These are phyloP conservation scores for Tachypleus tridentatus DNA, from an alignment of 1,140 invertebrate species.

Conservation along the genomic window DNA sequence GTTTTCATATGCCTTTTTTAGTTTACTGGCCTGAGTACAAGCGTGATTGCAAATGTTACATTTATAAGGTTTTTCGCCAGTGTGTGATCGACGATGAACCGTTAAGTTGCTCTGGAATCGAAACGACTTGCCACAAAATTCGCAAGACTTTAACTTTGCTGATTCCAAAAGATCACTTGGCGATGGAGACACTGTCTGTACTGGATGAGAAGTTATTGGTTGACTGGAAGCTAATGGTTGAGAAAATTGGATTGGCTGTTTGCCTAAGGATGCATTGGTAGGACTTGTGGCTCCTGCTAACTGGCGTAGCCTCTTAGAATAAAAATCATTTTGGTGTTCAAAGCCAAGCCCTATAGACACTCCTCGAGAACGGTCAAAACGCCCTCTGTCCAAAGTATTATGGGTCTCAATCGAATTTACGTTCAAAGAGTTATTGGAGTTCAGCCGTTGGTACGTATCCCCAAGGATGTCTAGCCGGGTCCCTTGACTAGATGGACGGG, in stretches of 20 bases:
- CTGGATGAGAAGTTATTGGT: slow-evolving; percentile 10
- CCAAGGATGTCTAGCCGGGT: slow-evolving; percentile 68
- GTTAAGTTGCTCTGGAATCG: slow-evolving; percentile 84
- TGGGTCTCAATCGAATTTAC: slow-evolving; percentile 27
- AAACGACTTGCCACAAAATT: slow-evolving; percentile 85
- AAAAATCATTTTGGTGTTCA: slow-evolving; percentile 87
- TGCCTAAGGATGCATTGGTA: slow-evolving; percentile 47
- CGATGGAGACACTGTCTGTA: slow-evolving; percentile 7
- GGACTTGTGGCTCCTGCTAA: slow-evolving; percentile 83
- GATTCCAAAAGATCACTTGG: slow-evolving; percentile 11
- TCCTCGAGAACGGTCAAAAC: slow-evolving; percentile 35
- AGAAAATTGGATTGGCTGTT: slow-evolving; percentile 65
- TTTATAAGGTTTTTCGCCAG: slow-evolving; percentile 49
- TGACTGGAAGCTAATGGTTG: slow-evolving; percentile 32
- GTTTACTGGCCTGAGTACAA: slow-evolving; percentile 51
- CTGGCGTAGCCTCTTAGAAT: slow-evolving; percentile 94
- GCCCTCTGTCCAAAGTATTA: slow-evolving; percentile 18
- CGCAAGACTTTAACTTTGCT: slow-evolving; percentile 36
- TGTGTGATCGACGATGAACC: slow-evolving; percentile 72
- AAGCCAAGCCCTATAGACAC: slow-evolving; percentile 20
- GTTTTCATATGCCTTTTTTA: slow-evolving; percentile 76
- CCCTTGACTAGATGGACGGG: slow-evolving; percentile 54
- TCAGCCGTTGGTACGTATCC: slow-evolving; percentile 56
- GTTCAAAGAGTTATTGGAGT: slow-evolving; percentile 29
- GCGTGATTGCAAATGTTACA: slow-evolving; percentile 45